A percentile compares a stretch with the other conserved stretches of the same genome.
Evolutionary conservation across 2,797 vertebrate species (phyloP).

Genomic region (Typhlichthys eigenmanni): DNA sequence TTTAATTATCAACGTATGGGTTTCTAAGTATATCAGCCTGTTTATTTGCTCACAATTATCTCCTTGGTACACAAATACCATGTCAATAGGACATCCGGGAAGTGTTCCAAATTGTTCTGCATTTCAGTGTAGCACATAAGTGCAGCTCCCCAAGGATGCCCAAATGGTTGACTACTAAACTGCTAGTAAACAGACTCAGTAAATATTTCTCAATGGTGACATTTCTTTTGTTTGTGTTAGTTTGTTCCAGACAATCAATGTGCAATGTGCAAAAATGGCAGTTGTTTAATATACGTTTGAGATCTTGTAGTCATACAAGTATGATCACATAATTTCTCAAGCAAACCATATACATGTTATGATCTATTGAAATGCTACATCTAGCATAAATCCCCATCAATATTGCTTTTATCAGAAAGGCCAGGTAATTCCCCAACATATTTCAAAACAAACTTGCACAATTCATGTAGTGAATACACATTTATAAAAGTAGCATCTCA

Average conservation of each 20-base stretch:
- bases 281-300: no score
- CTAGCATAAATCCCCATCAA: no score
- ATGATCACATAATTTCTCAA: no score
- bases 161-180: background rate
- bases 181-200: conserved; percentile 19
- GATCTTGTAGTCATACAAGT: no score
- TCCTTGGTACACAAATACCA: conserved; percentile 20
- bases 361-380: no score
- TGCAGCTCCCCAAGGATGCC: background rate
- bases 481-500: no score
- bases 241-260: background rate
- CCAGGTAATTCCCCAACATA: no score
- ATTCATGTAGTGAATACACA: no score
- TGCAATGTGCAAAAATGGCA: no score
- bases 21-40: background rate
- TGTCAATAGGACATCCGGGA: conserved; percentile 28
- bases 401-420: no score
- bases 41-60: background rate
- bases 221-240: conserved; percentile 33
- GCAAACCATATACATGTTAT: no score
- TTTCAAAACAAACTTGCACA: no score
- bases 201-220: conserved; percentile 33
- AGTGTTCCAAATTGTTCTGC: conserved; percentile 18
- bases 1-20: background rate
- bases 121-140: conserved; percentile 11